Conservation (phyloP, 2,797 vertebrate species). For the Oreortyx pictus region DNA sequence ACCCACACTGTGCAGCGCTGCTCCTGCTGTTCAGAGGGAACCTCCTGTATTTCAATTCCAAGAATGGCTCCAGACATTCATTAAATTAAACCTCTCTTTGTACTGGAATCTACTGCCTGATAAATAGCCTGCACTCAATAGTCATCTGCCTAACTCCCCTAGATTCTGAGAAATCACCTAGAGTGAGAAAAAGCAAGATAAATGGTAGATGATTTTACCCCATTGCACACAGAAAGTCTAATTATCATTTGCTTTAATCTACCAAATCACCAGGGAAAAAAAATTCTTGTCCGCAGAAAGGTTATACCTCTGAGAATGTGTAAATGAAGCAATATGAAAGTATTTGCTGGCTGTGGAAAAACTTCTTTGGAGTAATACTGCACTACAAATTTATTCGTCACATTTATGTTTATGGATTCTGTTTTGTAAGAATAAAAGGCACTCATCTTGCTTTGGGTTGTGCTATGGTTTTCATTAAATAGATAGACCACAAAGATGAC, state of each 20-base stretch:
- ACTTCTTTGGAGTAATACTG: background rate
- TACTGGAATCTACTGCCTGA: background rate
- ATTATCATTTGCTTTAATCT: background rate
- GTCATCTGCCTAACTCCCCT: background rate
- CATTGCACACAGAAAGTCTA: background rate
- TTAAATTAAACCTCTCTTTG: background rate
- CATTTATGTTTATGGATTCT: background rate
- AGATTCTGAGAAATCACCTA: background rate
- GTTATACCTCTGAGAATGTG: background rate
- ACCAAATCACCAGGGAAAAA: background rate
- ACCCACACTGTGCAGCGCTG: background rate
- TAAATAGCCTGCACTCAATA: background rate
- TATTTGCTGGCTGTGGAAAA: background rate
- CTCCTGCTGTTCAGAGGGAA: background rate
- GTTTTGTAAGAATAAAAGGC: background rate
- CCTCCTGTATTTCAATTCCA: background rate
- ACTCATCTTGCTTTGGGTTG: background rate
- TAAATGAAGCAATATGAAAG: background rate
- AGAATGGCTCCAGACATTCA: background rate
- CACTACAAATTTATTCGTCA: background rate
- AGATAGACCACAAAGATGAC: background rate
- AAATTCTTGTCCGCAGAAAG: background rate
- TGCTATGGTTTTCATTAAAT: background rate
- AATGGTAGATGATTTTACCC: background rate
- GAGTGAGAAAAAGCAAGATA: background rate